These are phyloP conservation scores for Hippocampus kuda DNA, from an alignment of 2,797 vertebrate species.

Conservation along the genomic window DNA sequence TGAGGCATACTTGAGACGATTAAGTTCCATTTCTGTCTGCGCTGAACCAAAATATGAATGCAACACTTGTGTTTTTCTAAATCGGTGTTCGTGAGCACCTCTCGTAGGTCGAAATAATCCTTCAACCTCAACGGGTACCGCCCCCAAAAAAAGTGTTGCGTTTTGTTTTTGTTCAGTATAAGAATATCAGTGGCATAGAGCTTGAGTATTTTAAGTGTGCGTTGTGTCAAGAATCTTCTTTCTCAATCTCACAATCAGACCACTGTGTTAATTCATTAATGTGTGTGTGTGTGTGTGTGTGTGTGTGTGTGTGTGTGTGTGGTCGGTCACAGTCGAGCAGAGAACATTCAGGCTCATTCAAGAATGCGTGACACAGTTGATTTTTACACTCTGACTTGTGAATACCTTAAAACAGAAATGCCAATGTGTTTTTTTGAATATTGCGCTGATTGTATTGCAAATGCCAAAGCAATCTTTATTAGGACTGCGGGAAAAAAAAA, in stretches of 20 bases:
- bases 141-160: too few relatives aligned
- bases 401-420: slow-evolving; percentile 10
- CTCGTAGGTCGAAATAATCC: not conserved
- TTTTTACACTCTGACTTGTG: not conserved
- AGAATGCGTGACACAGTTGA: slow-evolving; percentile 26
- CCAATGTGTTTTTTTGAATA: slow-evolving; percentile 1
- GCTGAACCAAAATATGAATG: too few relatives aligned
- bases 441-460: slow-evolving; percentile 33
- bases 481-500: slow-evolving; percentile 4
- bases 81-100: not conserved
- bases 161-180: too few relatives aligned
- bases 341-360: slow-evolving; percentile 29
- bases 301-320: not conserved
- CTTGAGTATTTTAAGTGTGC: not conserved
- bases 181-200: not conserved
- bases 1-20: too few relatives aligned
- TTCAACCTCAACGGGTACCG: too few relatives aligned
- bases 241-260: not conserved
- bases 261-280: too few relatives aligned
- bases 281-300: not conserved
- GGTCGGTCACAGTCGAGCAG: slow-evolving; percentile 32
- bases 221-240: not conserved
- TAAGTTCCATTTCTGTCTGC: too few relatives aligned
- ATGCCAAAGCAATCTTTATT: slow-evolving; percentile 48
- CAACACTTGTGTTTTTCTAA: too few relatives aligned